Evolutionary conservation across 2,113 vertebrate genomes (phyloP).

Genomic region (Todiramphus chloris): DNA sequence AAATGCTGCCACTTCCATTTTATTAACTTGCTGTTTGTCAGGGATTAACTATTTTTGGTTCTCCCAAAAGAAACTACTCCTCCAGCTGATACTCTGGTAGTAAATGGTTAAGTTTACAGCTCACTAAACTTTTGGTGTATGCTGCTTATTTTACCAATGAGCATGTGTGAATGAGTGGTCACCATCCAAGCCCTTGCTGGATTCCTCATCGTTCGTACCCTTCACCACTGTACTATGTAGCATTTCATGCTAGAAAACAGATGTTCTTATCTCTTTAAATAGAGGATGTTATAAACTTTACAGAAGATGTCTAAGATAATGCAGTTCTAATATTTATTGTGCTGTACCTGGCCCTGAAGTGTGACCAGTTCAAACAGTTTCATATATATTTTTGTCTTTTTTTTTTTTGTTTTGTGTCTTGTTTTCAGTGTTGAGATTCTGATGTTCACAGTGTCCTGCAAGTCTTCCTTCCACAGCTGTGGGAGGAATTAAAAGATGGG

Average conservation of each 20-base stretch:
- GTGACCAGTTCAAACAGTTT: slow-evolving; percentile 76
- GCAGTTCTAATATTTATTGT: slow-evolving; percentile 81
- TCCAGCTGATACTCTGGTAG: slow-evolving; percentile 30
- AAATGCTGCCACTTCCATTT: slow-evolving; percentile 58
- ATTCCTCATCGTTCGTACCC: slow-evolving; percentile 17
- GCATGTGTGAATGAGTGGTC: slow-evolving; percentile 52
- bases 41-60: slow-evolving; percentile 30
- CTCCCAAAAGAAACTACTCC: slow-evolving; percentile 39
- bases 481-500: slow-evolving; percentile 36
- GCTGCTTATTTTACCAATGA: slow-evolving; percentile 59
- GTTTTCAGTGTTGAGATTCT: slow-evolving; percentile 76
- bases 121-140: slow-evolving; percentile 43
- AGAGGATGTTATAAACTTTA: slow-evolving; percentile 72
- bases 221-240: slow-evolving; percentile 62
- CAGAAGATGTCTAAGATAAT: slow-evolving; percentile 70
- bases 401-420: slow-evolving; percentile 58
- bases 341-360: slow-evolving; percentile 68
- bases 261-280: slow-evolving; percentile 70
- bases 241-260: slow-evolving; percentile 66
- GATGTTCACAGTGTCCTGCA: slow-evolving; percentile 63
- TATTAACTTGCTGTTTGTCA: slow-evolving; percentile 6
- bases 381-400: slow-evolving; percentile 69
- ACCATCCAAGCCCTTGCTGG: slow-evolving; percentile 44
- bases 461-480: slow-evolving; percentile 57
- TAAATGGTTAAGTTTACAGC: slow-evolving; percentile 60